These are phyloP conservation scores for Arvicanthis niloticus DNA, from an alignment of 2,113 vertebrate genomes.

Conservation along the genomic window DNA sequence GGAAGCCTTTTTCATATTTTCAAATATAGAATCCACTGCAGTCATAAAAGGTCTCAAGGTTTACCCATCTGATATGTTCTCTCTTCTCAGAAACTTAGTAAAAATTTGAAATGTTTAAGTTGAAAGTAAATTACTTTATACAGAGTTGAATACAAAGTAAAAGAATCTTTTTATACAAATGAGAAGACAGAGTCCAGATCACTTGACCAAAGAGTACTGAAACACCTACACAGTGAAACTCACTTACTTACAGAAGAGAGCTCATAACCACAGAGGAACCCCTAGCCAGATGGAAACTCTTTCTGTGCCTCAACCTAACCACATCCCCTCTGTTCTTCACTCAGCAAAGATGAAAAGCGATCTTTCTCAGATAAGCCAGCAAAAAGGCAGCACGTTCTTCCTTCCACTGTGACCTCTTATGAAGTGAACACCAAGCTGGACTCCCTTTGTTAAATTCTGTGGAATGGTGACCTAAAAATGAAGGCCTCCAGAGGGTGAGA, in stretches of 20 bases:
- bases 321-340: slow-evolving; percentile 53
- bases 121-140: background rate
- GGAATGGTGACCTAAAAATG: slow-evolving; percentile 20
- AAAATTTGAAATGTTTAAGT: background rate
- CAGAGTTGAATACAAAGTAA: slow-evolving; percentile 12
- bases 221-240: background rate
- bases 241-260: background rate
- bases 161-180: background rate
- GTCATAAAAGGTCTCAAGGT: slow-evolving; percentile 2
- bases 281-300: slow-evolving; percentile 3
- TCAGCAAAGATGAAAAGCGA: slow-evolving; percentile 41
- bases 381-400: background rate
- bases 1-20: background rate
- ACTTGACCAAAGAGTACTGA: background rate
- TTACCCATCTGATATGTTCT: background rate
- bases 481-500: background rate
- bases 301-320: slow-evolving; percentile 53
- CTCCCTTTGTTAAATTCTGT: slow-evolving; percentile 38
- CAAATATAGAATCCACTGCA: background rate
- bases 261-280: slow-evolving; percentile 45
- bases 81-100: background rate
- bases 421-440: background rate
- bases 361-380: slow-evolving; percentile 15
- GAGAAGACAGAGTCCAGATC: background rate
- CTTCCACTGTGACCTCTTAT: background rate